These are phyloP conservation scores for Lutraria lutraria DNA, from an alignment of 2,888 invertebrate genomes.

Conservation along the genomic window DNA sequence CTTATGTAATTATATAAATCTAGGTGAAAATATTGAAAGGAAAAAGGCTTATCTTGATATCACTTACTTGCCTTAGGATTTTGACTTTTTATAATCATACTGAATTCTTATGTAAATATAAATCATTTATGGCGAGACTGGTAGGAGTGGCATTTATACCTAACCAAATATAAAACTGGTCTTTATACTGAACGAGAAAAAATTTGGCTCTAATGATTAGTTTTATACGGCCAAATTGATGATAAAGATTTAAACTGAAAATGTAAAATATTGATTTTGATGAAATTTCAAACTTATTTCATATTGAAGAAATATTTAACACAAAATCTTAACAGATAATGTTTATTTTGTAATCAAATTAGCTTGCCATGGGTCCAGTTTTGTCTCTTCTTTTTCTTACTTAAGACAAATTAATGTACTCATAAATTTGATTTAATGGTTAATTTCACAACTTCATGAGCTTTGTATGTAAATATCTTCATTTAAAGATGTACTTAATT, in stretches of 20 bases:
- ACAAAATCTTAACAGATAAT: not conserved
- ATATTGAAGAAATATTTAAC: not conserved
- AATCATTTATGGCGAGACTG: not conserved
- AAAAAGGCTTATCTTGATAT: not conserved
- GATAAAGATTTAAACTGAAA: not conserved
- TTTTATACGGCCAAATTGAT: not conserved
- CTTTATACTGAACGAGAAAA: constrained; percentile 8
- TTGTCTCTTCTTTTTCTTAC: too few relatives aligned
- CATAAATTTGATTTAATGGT: not conserved
- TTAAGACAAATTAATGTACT: not conserved
- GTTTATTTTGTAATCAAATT: not conserved
- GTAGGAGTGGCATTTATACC: constrained; percentile 2
- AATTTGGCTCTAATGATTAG: not conserved
- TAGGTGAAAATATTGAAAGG: constrained; percentile 6
- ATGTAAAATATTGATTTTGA: constrained; percentile 6
- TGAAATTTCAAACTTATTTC: not conserved
- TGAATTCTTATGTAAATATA: not conserved
- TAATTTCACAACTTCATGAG: not conserved
- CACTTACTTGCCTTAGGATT: not conserved
- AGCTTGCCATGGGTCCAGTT: not conserved
- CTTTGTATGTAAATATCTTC: not conserved
- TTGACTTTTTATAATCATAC: constrained; percentile 2
- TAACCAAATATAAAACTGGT: not conserved
- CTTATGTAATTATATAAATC: not conserved
- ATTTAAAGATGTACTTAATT: not conserved